Conservation (phyloP, 2,888 invertebrate genomes). For the Drosophila parthenogenetica region DNA sequence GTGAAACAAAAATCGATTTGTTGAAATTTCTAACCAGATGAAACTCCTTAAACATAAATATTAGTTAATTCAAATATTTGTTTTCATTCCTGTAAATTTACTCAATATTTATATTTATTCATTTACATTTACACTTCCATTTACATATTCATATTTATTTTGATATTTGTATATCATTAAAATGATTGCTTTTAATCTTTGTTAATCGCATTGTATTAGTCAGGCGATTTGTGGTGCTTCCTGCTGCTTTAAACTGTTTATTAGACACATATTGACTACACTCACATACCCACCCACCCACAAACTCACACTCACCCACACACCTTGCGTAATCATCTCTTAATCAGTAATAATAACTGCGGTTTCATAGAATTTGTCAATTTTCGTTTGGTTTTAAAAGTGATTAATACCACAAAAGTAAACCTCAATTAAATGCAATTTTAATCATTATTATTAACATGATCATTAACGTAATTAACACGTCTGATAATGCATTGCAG, state of each 20-base stretch:
- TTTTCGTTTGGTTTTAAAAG: slow-evolving; percentile 43
- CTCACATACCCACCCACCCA: neutral
- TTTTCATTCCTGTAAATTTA: too few relatives aligned
- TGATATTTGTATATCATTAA: neutral
- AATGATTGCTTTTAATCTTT: slow-evolving; percentile 1
- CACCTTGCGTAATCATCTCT: slow-evolving; percentile 38
- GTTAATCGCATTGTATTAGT: slow-evolving; percentile 32
- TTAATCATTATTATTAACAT: slow-evolving; percentile 16
- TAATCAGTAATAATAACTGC: slow-evolving; percentile 62
- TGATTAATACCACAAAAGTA: slow-evolving; percentile 64
- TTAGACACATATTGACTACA: slow-evolving; percentile 34
- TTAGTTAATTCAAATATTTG: too few relatives aligned
- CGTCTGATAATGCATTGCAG: slow-evolving; percentile 4
- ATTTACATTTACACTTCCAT: too few relatives aligned
- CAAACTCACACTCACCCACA: neutral
- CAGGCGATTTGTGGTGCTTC: slow-evolving; percentile 39
- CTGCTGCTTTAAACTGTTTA: slow-evolving; percentile 25
- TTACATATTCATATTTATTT: neutral
- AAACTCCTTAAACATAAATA: too few relatives aligned
- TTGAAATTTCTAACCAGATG: too few relatives aligned
- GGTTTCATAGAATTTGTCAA: slow-evolving; percentile 28
- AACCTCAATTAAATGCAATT: slow-evolving; percentile 65
- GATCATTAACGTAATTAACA: slow-evolving; percentile 8
- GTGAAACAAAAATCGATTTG: too few relatives aligned
- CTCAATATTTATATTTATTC: neutral